Evolutionary conservation across 2,888 invertebrate species (phyloP).

Genomic region (Lymantria dispar): DNA sequence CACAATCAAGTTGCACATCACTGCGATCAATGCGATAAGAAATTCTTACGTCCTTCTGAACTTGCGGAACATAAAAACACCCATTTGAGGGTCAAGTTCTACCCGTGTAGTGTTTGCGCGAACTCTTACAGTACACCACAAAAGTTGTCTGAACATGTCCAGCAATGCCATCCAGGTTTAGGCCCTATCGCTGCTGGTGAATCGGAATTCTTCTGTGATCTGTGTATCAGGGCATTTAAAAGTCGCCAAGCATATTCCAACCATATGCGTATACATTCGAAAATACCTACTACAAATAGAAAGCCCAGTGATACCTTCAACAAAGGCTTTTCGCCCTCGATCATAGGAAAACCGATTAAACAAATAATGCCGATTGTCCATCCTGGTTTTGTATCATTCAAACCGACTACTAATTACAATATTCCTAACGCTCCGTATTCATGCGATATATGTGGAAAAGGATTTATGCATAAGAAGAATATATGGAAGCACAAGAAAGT

Average conservation of each 20-base stretch:
- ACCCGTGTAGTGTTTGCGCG: constrained; percentile 81
- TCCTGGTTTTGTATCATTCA: constrained; percentile 59
- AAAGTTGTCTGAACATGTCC: constrained; percentile 81
- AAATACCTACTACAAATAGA: constrained; percentile 75
- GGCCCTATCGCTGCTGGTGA: constrained; percentile 47
- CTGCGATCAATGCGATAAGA: constrained; percentile 85
- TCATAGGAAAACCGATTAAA: constrained; percentile 70
- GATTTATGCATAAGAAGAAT: constrained; percentile 80
- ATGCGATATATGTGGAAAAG: constrained; percentile 86
- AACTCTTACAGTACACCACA: constrained; percentile 85
- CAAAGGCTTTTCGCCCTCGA: constrained; percentile 68
- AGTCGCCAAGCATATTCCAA: constrained; percentile 80
- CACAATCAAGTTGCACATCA: constrained; percentile 79
- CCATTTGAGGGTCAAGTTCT: constrained; percentile 85
- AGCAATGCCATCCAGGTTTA: constrained; percentile 71
- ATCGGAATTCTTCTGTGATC: constrained; percentile 77
- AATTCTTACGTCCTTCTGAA: constrained; percentile 83
- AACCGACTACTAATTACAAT: constrained; percentile 52
- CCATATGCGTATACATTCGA: constrained; percentile 79
- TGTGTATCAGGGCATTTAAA: constrained; percentile 83
- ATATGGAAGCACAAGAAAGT: constrained; percentile 82
- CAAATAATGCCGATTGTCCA: constrained; percentile 58
- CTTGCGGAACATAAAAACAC: constrained; percentile 85
- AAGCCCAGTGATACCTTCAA: constrained; percentile 55
- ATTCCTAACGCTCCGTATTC: constrained; percentile 79